phyloP scores from a whole-genome alignment of 2,113 vertebrate species.

The Arothron firmamentum region DNA sequence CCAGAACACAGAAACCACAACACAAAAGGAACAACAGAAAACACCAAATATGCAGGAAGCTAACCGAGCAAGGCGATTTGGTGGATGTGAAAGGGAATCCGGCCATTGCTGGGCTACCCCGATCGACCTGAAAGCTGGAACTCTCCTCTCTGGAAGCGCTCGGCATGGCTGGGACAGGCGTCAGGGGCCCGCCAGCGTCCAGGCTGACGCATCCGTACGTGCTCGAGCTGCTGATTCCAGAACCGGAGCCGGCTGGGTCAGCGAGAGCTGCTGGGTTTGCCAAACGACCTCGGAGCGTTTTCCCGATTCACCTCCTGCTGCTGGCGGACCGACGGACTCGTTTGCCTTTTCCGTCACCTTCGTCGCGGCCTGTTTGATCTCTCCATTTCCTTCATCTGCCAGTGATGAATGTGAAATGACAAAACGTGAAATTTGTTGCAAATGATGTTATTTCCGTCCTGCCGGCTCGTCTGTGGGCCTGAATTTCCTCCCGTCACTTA shows the following conservation, averaged over 20 bases:
- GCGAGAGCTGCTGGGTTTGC: too few relatives aligned
- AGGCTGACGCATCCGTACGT: not conserved
- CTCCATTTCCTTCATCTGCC: conserved; percentile 39
- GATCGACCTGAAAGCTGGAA: too few relatives aligned
- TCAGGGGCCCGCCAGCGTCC: not conserved
- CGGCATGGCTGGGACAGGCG: too few relatives aligned
- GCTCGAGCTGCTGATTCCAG: not conserved
- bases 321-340: conserved; percentile 22
- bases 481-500: conserved; percentile 32
- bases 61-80: too few relatives aligned
- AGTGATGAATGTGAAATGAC: conserved; percentile 39
- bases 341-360: conserved; percentile 4
- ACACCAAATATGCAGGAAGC: too few relatives aligned
- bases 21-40: too few relatives aligned
- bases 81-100: too few relatives aligned
- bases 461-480: not conserved
- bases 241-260: not conserved
- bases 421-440: conserved; percentile 50
- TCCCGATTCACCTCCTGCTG: not conserved
- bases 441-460: conserved; percentile 20
- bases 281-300: not conserved
- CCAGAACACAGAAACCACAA: too few relatives aligned
- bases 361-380: not conserved
- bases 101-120: too few relatives aligned
- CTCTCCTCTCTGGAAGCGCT: too few relatives aligned